Percentiles rank a stretch among this genome's conserved stretches.
phyloP scores from a whole-genome alignment of 1,140 invertebrate species.

The Drosophila eugracilis region DNA sequence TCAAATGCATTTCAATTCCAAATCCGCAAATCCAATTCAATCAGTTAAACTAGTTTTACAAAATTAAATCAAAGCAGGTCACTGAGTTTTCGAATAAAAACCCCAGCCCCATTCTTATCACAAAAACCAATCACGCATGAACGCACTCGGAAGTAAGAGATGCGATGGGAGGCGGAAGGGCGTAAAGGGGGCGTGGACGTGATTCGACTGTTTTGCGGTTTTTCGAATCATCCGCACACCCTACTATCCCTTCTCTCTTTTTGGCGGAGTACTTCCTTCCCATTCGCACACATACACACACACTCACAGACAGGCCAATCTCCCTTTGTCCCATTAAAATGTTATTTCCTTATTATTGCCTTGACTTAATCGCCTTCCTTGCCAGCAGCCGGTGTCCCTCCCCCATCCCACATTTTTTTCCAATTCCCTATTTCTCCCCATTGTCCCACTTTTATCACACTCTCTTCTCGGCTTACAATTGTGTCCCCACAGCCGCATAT shows the following conservation, averaged over 20 bases:
- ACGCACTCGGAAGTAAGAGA: slow-evolving; percentile 28
- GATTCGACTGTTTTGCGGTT: slow-evolving; percentile 48
- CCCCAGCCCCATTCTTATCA: slow-evolving; percentile 23
- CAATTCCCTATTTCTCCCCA: slow-evolving; percentile 4
- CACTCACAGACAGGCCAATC: slow-evolving; percentile 17
- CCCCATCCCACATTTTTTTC: not conserved
- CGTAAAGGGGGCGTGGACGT: slow-evolving; percentile 16
- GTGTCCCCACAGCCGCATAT: slow-evolving; percentile 18
- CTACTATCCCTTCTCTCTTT: slow-evolving; percentile 1
- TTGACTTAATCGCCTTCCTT: slow-evolving; percentile 69
- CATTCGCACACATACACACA: slow-evolving; percentile 1
- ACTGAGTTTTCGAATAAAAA: slow-evolving; percentile 29
- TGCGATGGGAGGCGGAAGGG: not conserved
- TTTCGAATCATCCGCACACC: slow-evolving; percentile 16
- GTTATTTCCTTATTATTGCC: slow-evolving; percentile 83
- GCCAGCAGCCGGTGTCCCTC: slow-evolving; percentile 12
- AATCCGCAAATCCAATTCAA: slow-evolving; percentile 4
- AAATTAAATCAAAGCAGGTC: slow-evolving; percentile 35
- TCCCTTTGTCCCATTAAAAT: slow-evolving; percentile 70
- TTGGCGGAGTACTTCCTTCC: slow-evolving; percentile 2
- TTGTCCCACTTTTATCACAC: slow-evolving; percentile 45
- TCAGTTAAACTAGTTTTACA: slow-evolving; percentile 6
- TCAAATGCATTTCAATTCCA: slow-evolving; percentile 1
- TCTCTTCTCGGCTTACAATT: slow-evolving; percentile 41
- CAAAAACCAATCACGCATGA: slow-evolving; percentile 47